These are phyloP conservation scores for Trissolcus basalis DNA, from an alignment of 1,140 invertebrate genomes.

Conservation along the genomic window DNA sequence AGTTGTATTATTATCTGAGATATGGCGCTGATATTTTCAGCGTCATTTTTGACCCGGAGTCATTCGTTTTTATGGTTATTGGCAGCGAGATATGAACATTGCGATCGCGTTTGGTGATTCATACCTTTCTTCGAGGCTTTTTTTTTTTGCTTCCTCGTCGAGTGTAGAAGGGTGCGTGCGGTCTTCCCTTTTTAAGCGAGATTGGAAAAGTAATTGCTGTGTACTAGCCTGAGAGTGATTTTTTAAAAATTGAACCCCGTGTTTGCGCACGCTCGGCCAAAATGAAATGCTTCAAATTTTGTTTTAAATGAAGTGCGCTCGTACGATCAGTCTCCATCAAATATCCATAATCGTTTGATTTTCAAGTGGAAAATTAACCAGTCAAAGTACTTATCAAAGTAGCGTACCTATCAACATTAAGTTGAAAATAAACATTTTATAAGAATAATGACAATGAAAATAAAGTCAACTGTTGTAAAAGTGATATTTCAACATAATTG, in stretches of 20 bases:
- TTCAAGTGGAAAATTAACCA: too few relatives aligned
- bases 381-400: too few relatives aligned
- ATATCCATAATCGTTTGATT: too few relatives aligned
- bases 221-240: background rate
- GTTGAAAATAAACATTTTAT: too few relatives aligned
- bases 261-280: background rate
- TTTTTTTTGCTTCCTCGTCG: slow-evolving; percentile 5
- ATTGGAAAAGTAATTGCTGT: slow-evolving; percentile 41
- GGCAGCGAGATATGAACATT: slow-evolving; percentile 30
- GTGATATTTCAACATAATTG: too few relatives aligned
- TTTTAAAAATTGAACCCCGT: slow-evolving; percentile 4
- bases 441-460: too few relatives aligned
- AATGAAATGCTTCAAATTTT: slow-evolving; percentile 13
- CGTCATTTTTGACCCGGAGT: slow-evolving; percentile 18
- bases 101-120: slow-evolving; percentile 41
- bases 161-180: slow-evolving; percentile 7
- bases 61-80: slow-evolving; percentile 48
- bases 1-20: slow-evolving; percentile 28
- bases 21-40: slow-evolving; percentile 26
- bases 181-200: slow-evolving; percentile 25
- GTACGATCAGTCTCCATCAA: too few relatives aligned
- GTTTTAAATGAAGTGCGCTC: background rate
- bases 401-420: too few relatives aligned
- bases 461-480: too few relatives aligned
- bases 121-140: slow-evolving; percentile 9